Percentiles rank a stretch among this genome's conserved stretches.
These are phyloP conservation scores for Lasiurus borealis DNA, from an alignment of 2,113 vertebrate species.

Conservation along the genomic window DNA sequence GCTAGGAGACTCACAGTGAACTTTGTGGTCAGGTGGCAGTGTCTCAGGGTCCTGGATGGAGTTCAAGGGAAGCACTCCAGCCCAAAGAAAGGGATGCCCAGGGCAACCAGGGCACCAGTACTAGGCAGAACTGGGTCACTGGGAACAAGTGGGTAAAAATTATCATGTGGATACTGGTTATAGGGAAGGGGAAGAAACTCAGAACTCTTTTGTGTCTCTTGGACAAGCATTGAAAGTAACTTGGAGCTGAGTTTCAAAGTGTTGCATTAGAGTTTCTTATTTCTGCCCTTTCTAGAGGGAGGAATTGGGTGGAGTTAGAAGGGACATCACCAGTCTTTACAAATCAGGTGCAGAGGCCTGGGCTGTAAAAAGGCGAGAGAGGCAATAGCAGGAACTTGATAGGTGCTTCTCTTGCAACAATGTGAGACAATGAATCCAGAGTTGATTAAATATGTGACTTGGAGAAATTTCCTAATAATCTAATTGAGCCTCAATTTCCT, in stretches of 20 bases:
- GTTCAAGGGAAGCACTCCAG: background rate
- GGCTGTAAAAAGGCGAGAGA: background rate
- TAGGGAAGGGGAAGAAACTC: background rate
- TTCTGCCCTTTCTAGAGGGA: background rate
- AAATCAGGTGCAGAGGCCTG: background rate
- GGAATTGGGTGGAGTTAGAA: background rate
- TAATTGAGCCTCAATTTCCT: background rate
- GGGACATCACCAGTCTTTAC: background rate
- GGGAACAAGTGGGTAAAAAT: background rate
- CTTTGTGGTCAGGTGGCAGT: background rate
- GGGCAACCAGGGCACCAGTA: background rate
- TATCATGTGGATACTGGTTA: background rate
- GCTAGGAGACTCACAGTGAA: background rate
- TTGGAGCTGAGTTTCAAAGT: background rate
- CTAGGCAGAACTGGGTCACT: background rate
- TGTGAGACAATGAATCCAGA: background rate
- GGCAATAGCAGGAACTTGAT: background rate
- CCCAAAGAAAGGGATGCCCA: background rate
- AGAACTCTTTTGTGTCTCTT: background rate
- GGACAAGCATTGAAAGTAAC: background rate
- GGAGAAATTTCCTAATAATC: slow-evolving; percentile 18
- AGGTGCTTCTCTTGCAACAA: background rate
- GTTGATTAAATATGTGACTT: background rate
- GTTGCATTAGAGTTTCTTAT: background rate
- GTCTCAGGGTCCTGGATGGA: background rate